phyloP scores from a whole-genome alignment of 2,888 invertebrate species.

The Habrosyne pyritoides region DNA sequence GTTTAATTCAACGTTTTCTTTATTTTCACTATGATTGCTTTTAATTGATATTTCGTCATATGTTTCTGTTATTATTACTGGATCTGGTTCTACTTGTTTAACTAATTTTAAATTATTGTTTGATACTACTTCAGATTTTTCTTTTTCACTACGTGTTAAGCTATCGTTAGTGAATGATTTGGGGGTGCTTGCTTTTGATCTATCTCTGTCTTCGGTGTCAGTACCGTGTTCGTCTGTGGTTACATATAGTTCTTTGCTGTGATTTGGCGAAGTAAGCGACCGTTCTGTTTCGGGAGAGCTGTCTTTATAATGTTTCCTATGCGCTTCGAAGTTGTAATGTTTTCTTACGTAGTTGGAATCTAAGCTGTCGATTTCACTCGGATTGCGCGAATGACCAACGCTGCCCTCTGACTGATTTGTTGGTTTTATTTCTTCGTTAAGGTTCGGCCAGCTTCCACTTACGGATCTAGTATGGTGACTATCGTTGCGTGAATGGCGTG shows the following conservation, averaged over 20 bases:
- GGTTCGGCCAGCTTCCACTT: constrained; percentile 77
- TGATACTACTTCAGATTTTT: constrained; percentile 30
- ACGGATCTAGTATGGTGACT: constrained; percentile 70
- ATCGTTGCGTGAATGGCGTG: constrained; percentile 63
- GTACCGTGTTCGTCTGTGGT: constrained; percentile 68
- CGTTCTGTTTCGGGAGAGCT: constrained; percentile 76
- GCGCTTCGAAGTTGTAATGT: constrained; percentile 80
- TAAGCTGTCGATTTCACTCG: constrained; percentile 83
- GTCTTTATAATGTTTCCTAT: constrained; percentile 72
- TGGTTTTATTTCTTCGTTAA: constrained; percentile 72
- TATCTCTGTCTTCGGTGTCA: constrained; percentile 64
- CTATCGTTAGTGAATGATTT: constrained; percentile 76
- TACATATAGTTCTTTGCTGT: constrained; percentile 69
- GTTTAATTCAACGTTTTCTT: constrained; percentile 22
- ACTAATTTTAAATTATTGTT: constrained; percentile 11
- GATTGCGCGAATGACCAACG: constrained; percentile 76
- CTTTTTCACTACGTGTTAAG: constrained; percentile 67
- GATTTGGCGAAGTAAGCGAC: constrained; percentile 61
- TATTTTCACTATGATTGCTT: constrained; percentile 44
- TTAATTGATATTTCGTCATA: constrained; percentile 60
- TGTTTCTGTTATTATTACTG: constrained; percentile 43
- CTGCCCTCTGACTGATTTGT: constrained; percentile 77
- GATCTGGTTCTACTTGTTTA: constrained; percentile 39
- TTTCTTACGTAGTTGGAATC: constrained; percentile 84
- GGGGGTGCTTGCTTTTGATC: constrained; percentile 74